Conservation (phyloP, 2,888 invertebrate genomes). For the Polydrusus cervinus region DNA sequence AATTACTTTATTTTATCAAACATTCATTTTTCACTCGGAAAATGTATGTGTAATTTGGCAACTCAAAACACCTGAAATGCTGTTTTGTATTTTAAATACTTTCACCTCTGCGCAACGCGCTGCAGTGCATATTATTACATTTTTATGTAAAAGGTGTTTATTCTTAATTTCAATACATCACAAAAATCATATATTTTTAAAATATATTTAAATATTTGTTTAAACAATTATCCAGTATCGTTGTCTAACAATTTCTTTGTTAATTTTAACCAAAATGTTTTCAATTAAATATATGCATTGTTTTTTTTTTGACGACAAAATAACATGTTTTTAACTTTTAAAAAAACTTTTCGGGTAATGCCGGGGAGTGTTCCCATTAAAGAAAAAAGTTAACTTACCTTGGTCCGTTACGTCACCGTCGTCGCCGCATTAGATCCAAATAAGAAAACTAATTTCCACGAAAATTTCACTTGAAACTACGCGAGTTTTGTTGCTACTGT, state of each 20-base stretch:
- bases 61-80: not conserved
- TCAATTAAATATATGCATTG: too few relatives aligned
- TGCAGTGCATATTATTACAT: slow-evolving; percentile 43
- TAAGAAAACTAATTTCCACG: slow-evolving; percentile 56
- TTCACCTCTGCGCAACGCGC: slow-evolving; percentile 47
- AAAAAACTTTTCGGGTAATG: too few relatives aligned
- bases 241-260: not conserved
- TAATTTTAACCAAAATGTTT: not conserved
- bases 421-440: slow-evolving; percentile 61
- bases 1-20: too few relatives aligned
- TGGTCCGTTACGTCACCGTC: slow-evolving; percentile 61
- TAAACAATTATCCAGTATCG: too few relatives aligned
- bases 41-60: not conserved
- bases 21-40: too few relatives aligned
- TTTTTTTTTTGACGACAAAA: too few relatives aligned
- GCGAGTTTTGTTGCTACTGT: slow-evolving; percentile 60
- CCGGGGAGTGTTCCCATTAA: too few relatives aligned
- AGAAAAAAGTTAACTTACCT: slow-evolving; percentile 55
- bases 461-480: slow-evolving; percentile 59
- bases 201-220: not conserved
- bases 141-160: slow-evolving; percentile 14
- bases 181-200: not conserved
- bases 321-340: too few relatives aligned
- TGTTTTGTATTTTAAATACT: slow-evolving; percentile 2
- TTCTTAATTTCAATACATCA: not conserved